These are phyloP conservation scores for Lophotriccus pileatus DNA, from an alignment of 2,797 vertebrate genomes.

Conservation along the genomic window DNA sequence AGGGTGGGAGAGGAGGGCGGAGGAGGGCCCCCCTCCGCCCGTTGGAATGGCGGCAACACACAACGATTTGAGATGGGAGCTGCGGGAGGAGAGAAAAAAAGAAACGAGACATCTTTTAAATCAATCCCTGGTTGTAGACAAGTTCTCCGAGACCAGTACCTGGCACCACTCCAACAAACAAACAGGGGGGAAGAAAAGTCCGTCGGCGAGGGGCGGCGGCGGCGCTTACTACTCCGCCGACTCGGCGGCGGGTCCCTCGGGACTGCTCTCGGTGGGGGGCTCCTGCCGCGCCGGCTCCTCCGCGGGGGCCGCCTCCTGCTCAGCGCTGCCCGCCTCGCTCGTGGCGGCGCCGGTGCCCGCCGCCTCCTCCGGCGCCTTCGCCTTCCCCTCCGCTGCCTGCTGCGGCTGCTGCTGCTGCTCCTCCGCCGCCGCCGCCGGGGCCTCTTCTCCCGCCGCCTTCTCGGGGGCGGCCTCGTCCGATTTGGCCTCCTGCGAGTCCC, in stretches of 20 bases:
- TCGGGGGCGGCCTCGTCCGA: constrained; percentile 77
- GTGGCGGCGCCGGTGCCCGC: constrained; percentile 60
- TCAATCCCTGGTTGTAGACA: constrained; percentile 91
- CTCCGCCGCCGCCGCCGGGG: constrained; percentile 36
- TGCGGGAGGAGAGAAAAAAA: constrained; percentile 75
- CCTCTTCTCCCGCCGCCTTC: constrained; percentile 67
- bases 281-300: constrained; percentile 81
- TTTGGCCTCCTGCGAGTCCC: constrained; percentile 71
- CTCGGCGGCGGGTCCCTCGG: constrained; percentile 79
- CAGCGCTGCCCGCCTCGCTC: constrained; percentile 59
- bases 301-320: constrained; percentile 76
- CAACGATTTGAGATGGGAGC: constrained; percentile 84
- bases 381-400: constrained; percentile 52
- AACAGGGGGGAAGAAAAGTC: constrained; percentile 85
- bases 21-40: constrained; percentile 80
- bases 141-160: constrained; percentile 90
- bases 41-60: constrained; percentile 85
- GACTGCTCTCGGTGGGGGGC: constrained; percentile 78
- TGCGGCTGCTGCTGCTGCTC: constrained; percentile 55
- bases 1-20: constrained; percentile 69
- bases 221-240: constrained; percentile 79
- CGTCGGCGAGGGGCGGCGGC: constrained; percentile 75
- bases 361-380: constrained; percentile 37
- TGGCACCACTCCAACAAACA: constrained; percentile 91
- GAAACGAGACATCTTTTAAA: constrained; percentile 85